Evolutionary conservation across 2,888 invertebrate genomes (phyloP).

Genomic region (Crepidodera aurea): DNA sequence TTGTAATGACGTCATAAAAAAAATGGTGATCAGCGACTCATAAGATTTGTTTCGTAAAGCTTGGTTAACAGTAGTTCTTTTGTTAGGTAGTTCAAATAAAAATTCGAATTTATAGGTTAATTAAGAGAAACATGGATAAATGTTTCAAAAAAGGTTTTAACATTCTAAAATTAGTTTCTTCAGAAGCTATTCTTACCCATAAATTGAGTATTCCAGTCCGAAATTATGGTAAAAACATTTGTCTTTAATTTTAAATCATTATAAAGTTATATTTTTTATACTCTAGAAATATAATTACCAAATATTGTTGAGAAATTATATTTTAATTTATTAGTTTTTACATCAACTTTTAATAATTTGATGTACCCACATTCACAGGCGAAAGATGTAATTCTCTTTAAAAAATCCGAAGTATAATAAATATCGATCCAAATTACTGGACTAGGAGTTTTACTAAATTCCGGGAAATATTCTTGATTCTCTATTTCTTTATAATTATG

Average conservation of each 20-base stretch:
- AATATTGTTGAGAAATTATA: constrained; percentile 64
- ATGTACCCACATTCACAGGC: constrained; percentile 71
- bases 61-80: too few species aligned
- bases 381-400: constrained; percentile 65
- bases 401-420: constrained; percentile 61
- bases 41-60: too few species aligned
- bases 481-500: constrained; percentile 68
- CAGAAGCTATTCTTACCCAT: neutral
- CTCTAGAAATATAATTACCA: constrained; percentile 66
- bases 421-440: constrained; percentile 67
- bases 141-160: too few species aligned
- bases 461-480: constrained; percentile 67
- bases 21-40: too few species aligned
- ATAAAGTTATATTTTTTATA: constrained; percentile 52
- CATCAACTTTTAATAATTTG: constrained; percentile 64
- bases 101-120: too few species aligned
- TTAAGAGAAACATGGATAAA: too few species aligned
- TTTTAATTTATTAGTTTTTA: constrained; percentile 62
- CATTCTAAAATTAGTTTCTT: too few species aligned
- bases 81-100: too few species aligned
- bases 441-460: constrained; percentile 65
- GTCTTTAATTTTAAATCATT: neutral
- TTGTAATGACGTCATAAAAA: too few species aligned
- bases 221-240: neutral
- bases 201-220: neutral